Percentiles rank a stretch among this genome's conserved stretches.
Evolutionary conservation across 2,113 vertebrate genomes (phyloP).

Genomic region (Rhinichthys klamathensis): DNA sequence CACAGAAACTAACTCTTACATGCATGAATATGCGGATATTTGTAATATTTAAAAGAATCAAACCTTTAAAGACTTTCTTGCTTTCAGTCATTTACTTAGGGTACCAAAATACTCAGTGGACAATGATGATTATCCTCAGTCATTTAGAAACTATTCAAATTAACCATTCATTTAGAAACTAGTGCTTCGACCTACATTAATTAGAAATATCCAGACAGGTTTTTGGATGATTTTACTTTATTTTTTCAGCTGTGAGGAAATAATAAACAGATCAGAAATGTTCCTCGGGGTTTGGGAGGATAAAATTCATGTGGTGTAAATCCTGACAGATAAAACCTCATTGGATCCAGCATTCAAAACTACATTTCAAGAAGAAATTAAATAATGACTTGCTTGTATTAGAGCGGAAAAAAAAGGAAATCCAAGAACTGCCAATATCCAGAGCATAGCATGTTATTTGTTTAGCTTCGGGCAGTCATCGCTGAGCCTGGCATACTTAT

Average conservation of each 20-base stretch:
- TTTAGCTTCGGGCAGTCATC: neutral
- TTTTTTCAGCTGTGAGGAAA: conserved; percentile 16
- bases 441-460: neutral
- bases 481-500: neutral
- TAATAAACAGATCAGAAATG: conserved; percentile 40
- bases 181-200: neutral
- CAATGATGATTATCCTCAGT: neutral
- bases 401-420: neutral
- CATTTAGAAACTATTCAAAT: conserved; percentile 20
- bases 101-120: neutral
- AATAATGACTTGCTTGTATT: conserved; percentile 17
- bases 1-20: too few relatives aligned
- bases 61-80: neutral
- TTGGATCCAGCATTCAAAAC: neutral
- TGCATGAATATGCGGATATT: neutral
- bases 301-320: neutral
- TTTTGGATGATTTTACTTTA: conserved; percentile 6
- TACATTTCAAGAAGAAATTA: neutral
- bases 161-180: neutral
- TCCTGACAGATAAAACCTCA: neutral
- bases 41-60: conserved; percentile 6
- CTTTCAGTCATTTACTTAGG: neutral
- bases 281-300: conserved; percentile 23
- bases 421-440: neutral
- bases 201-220: neutral